These are phyloP conservation scores for Salvelinus fontinalis DNA, from an alignment of 2,113 vertebrate species.

Conservation along the genomic window DNA sequence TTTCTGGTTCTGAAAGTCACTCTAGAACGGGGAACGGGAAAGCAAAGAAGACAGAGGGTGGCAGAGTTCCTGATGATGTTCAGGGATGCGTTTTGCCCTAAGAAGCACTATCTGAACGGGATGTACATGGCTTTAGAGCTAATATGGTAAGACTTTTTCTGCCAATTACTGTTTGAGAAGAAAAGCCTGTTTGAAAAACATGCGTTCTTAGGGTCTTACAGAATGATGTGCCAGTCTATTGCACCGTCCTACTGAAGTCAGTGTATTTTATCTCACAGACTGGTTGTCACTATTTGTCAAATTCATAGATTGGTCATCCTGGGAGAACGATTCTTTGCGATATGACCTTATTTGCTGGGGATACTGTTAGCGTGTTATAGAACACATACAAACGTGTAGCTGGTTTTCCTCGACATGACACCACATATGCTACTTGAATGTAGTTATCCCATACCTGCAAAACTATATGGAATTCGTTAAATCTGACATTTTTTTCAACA, in stretches of 20 bases:
- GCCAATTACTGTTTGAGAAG: not conserved
- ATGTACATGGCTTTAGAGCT: conserved; percentile 46
- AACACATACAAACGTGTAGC: no score
- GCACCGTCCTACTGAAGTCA: not conserved
- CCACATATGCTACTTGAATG: no score
- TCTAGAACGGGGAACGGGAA: conserved; percentile 23
- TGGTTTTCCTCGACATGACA: no score
- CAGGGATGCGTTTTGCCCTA: conserved; percentile 25
- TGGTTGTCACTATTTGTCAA: not conserved
- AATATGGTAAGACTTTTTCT: conserved; percentile 32
- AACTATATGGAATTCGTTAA: no score
- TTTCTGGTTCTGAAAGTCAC: conserved; percentile 26
- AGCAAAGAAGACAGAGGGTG: conserved; percentile 73
- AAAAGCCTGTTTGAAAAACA: not conserved
- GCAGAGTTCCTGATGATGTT: conserved; percentile 51
- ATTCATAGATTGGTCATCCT: not conserved
- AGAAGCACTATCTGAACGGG: conserved; percentile 40
- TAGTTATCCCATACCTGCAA: no score
- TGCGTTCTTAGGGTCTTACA: not conserved
- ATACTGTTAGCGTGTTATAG: no score
- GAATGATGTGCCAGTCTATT: not conserved
- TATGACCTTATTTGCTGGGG: no score
- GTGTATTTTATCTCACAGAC: not conserved
- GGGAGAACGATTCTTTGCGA: no score
- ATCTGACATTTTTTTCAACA: no score